These are phyloP conservation scores for Eunapius fragilis DNA, from an alignment of 37 sponge, comb jelly and placozoan genomes.

Conservation along the genomic window DNA sequence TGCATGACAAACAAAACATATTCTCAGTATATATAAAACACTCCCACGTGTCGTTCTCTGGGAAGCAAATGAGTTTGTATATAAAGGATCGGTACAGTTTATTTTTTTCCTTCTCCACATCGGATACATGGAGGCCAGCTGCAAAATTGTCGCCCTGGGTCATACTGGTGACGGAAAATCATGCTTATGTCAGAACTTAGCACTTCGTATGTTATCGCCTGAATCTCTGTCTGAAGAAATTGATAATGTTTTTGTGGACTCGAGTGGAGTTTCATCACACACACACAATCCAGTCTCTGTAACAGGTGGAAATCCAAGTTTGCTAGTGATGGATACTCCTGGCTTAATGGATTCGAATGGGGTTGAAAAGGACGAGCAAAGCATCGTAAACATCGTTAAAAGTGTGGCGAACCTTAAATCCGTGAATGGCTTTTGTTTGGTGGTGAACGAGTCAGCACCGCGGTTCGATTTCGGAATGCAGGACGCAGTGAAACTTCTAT, in stretches of 20 bases:
- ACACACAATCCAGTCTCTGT: neutral
- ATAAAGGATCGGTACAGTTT: too few species aligned
- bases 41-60: too few species aligned
- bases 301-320: neutral
- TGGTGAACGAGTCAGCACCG: neutral
- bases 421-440: neutral
- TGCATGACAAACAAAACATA: too few species aligned
- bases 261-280: neutral
- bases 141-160: neutral
- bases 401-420: neutral
- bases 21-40: too few species aligned
- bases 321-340: neutral
- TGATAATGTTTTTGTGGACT: neutral
- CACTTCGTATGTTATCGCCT: neutral
- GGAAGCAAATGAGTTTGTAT: too few species aligned
- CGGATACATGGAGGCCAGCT: neutral
- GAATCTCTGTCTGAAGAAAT: neutral
- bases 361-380: neutral
- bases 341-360: neutral
- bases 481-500: neutral
- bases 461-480: neutral
- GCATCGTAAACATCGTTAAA: neutral
- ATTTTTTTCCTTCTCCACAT: too few species aligned
- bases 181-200: neutral
- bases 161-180: neutral